These are phyloP conservation scores for Pseudochirops cupreus DNA, from an alignment of 2,797 vertebrate genomes.

Conservation along the genomic window DNA sequence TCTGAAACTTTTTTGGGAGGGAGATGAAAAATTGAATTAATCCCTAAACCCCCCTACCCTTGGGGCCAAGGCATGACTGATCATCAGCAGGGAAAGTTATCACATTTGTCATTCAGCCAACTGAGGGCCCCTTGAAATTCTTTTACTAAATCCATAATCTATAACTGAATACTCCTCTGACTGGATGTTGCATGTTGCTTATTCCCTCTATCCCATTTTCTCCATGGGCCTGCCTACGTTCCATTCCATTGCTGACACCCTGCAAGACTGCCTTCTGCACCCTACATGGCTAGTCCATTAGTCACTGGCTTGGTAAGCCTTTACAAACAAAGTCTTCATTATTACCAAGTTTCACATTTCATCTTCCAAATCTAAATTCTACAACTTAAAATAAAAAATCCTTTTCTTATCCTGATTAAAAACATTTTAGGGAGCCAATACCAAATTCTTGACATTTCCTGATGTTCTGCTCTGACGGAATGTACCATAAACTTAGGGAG, in stretches of 20 bases:
- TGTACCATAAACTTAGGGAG: constrained; percentile 64
- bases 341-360: constrained; percentile 72
- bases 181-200: fast-evolving
- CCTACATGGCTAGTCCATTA: constrained; percentile 38
- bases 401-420: constrained; percentile 77
- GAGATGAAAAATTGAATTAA: constrained; percentile 17
- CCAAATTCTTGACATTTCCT: constrained; percentile 77
- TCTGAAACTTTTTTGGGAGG: constrained; percentile 17
- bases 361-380: constrained; percentile 79
- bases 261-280: background rate
- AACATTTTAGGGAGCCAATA: constrained; percentile 73
- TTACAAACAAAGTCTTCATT: constrained; percentile 74
- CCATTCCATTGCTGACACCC: background rate
- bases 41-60: background rate
- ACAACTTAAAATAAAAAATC: constrained; percentile 76
- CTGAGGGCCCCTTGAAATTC: background rate
- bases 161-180: background rate
- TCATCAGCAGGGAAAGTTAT: background rate
- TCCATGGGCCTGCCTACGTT: background rate
- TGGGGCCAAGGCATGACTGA: background rate
- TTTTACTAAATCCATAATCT: background rate
- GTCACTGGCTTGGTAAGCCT: constrained; percentile 68
- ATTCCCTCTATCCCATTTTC: background rate
- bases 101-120: background rate
- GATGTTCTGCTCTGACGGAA: constrained; percentile 69